phyloP scores from a whole-genome alignment of 2,888 invertebrate genomes.

The Periphyllus acericola region DNA sequence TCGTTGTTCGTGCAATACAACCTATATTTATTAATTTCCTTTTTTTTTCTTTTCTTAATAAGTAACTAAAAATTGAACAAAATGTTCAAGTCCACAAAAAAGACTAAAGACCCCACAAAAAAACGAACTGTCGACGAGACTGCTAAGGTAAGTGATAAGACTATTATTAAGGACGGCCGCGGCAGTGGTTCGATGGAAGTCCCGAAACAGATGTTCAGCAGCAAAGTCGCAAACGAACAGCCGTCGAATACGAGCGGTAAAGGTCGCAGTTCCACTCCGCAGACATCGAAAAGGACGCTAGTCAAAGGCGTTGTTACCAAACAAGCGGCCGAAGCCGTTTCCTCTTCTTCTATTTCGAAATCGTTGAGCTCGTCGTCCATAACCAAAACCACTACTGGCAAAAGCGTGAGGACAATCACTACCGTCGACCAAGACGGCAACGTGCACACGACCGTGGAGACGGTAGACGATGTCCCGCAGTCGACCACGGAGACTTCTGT shows the following conservation, averaged over 20 bases:
- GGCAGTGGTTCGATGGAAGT: not conserved
- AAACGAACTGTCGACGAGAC: not conserved
- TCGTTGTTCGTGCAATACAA: constrained; percentile 1
- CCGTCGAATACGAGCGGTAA: constrained; percentile 47
- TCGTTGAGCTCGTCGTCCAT: constrained; percentile 35
- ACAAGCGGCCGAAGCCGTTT: constrained; percentile 23
- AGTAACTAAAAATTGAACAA: not conserved
- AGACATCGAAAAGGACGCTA: constrained; percentile 39
- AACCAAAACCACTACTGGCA: constrained; percentile 27
- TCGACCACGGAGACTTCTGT: not conserved
- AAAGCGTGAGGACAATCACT: constrained; percentile 31
- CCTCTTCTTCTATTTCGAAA: constrained; percentile 4
- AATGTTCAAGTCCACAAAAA: constrained; percentile 58
- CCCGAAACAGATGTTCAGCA: constrained; percentile 48
- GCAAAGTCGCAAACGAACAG: constrained; percentile 34
- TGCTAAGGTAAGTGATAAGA: constrained; percentile 50
- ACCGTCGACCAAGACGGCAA: constrained; percentile 61
- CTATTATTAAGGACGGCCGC: constrained; percentile 32
- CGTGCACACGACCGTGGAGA: constrained; percentile 42
- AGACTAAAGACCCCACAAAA: constrained; percentile 50
- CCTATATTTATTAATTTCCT: constrained; percentile 13
- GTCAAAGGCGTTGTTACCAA: constrained; percentile 28
- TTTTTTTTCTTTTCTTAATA: not conserved
- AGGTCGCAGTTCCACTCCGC: constrained; percentile 54
- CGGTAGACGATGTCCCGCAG: constrained; percentile 48